These are phyloP conservation scores for Cephalopholis sonnerati DNA, from an alignment of 2,113 vertebrate species.

Conservation along the genomic window DNA sequence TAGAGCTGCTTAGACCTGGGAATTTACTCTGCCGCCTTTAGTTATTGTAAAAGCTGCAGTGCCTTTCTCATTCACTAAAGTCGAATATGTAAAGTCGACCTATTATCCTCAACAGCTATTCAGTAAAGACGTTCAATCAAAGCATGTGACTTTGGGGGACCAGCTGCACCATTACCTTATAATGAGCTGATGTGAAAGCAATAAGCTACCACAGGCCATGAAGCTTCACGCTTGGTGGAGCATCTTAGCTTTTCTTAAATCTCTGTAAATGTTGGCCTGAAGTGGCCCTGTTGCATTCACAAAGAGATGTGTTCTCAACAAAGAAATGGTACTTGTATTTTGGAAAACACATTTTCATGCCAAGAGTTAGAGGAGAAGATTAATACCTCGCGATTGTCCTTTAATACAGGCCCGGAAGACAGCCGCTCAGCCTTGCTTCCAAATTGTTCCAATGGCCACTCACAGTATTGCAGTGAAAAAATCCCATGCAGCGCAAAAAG, in stretches of 20 bases:
- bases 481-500: too few relatives aligned
- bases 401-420: background rate
- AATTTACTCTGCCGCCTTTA: slow-evolving; percentile 35
- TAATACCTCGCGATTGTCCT: background rate
- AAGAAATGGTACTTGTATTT: background rate
- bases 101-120: slow-evolving; percentile 39
- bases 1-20: slow-evolving; percentile 37
- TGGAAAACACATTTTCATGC: background rate
- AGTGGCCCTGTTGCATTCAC: background rate
- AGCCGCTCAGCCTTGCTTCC: too few relatives aligned
- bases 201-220: slow-evolving; percentile 1
- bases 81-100: slow-evolving; percentile 24
- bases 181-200: slow-evolving; percentile 41
- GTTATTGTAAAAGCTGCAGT: slow-evolving; percentile 21
- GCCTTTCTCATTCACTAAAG: slow-evolving; percentile 11
- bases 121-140: slow-evolving; percentile 33
- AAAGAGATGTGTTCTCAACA: background rate
- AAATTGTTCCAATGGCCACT: too few relatives aligned
- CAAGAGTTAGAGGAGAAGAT: background rate
- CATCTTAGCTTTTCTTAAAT: slow-evolving; percentile 2
- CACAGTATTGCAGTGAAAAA: too few relatives aligned
- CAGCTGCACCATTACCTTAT: slow-evolving; percentile 26
- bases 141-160: slow-evolving; percentile 6
- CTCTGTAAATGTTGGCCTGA: slow-evolving; percentile 7
- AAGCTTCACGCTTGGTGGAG: slow-evolving; percentile 1